These are phyloP conservation scores for Sphaeridia pumilis DNA, from an alignment of 2,888 invertebrate genomes.

Conservation along the genomic window DNA sequence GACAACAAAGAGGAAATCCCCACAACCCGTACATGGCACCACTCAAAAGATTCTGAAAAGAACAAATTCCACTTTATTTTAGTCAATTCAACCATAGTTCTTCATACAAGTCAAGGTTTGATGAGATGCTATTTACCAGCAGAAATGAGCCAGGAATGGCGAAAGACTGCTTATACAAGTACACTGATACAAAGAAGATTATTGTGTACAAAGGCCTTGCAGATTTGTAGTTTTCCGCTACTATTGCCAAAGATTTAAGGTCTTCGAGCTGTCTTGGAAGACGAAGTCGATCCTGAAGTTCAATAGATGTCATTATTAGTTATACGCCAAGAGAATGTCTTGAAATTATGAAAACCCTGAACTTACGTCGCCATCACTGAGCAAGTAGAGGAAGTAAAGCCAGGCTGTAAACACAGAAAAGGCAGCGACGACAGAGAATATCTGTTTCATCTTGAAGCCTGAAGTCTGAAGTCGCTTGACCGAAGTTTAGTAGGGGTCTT, in stretches of 20 bases:
- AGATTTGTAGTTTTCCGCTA: constrained; percentile 42
- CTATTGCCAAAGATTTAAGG: constrained; percentile 39
- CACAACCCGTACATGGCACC: constrained; percentile 49
- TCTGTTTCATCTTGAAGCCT: constrained; percentile 8
- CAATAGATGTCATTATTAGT: no score
- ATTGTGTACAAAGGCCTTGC: constrained; percentile 41
- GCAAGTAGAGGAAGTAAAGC: constrained; percentile 34
- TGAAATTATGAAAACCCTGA: no score
- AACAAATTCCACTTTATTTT: no score
- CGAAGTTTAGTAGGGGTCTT: no score
- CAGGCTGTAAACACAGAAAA: constrained; percentile 30
- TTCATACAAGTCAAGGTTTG: no score
- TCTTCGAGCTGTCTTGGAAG: constrained; percentile 44
- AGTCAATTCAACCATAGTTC: no score
- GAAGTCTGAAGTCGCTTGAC: no score
- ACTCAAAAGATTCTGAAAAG: constrained; percentile 49
- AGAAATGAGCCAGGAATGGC: constrained; percentile 52
- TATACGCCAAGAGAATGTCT: no score
- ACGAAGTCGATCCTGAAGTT: constrained; percentile 37
- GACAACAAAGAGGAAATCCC: constrained; percentile 46
- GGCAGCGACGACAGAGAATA: constrained; percentile 21
- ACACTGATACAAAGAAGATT: constrained; percentile 46
- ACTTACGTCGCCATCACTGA: constrained; percentile 32
- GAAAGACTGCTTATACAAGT: constrained; percentile 52
- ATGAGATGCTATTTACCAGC: constrained; percentile 41